These are phyloP conservation scores for Synodontis membranacea DNA, from an alignment of 2,113 vertebrate species.

Conservation along the genomic window DNA sequence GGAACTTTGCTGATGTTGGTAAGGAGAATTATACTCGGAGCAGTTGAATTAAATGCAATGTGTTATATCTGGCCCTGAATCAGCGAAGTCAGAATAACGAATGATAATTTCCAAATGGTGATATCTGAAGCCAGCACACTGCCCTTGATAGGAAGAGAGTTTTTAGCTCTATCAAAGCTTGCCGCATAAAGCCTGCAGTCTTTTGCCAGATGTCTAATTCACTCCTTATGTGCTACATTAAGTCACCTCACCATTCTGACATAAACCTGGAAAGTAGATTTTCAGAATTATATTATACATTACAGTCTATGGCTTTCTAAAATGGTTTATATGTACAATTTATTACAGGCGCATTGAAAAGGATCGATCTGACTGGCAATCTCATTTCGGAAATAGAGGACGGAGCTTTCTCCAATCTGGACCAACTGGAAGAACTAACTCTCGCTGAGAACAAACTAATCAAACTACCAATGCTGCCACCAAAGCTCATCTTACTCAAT, in stretches of 20 bases:
- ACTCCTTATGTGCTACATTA: constrained; percentile 6
- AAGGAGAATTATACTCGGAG: constrained; percentile 59
- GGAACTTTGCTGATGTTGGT: constrained; percentile 88
- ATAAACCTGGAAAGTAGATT: not conserved
- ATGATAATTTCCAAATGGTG: constrained; percentile 4
- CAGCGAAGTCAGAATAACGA: constrained; percentile 4
- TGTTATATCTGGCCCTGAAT: constrained; percentile 31
- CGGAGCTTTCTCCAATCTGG: constrained; percentile 84
- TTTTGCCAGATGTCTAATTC: constrained; percentile 25
- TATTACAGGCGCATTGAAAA: constrained; percentile 80
- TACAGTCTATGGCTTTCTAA: not conserved
- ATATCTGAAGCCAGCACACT: not conserved
- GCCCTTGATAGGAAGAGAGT: not conserved
- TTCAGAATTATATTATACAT: not conserved
- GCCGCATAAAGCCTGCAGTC: not conserved
- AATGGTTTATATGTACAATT: constrained; percentile 8
- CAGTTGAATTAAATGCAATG: not conserved
- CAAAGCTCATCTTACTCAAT: constrained; percentile 79
- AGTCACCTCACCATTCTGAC: not conserved
- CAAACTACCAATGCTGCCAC: constrained; percentile 84
- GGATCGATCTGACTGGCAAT: constrained; percentile 89
- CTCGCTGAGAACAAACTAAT: constrained; percentile 85
- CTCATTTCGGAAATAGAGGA: constrained; percentile 89
- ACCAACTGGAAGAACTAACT: constrained; percentile 83
- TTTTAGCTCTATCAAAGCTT: not conserved